These are phyloP conservation scores for Anastrepha obliqua DNA, from an alignment of 1,140 invertebrate species.

Conservation along the genomic window DNA sequence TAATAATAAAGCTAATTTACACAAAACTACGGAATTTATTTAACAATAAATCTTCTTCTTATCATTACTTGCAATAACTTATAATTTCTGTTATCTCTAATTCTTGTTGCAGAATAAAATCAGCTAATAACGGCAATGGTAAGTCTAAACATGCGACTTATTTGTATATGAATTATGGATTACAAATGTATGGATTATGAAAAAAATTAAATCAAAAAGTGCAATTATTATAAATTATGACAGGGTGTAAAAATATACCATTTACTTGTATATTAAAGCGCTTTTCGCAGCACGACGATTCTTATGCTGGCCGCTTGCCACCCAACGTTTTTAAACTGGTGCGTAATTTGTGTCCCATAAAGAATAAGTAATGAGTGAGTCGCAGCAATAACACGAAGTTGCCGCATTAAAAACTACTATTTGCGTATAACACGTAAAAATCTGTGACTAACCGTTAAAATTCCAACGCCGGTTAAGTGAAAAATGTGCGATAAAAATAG, in stretches of 20 bases:
- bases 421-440: background rate
- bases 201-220: background rate
- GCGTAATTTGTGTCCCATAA: background rate
- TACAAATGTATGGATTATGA: background rate
- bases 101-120: slow-evolving; percentile 73
- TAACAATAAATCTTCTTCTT: background rate
- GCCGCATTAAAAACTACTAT: background rate
- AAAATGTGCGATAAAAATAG: slow-evolving; percentile 37
- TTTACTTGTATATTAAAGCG: background rate
- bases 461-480: slow-evolving; percentile 1
- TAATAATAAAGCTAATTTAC: background rate
- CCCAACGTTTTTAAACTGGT: background rate
- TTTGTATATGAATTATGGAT: background rate
- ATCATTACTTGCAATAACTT: background rate
- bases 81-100: slow-evolving; percentile 52
- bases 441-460: slow-evolving; percentile 13
- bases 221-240: background rate
- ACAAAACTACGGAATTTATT: background rate
- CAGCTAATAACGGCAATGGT: slow-evolving; percentile 72
- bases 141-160: slow-evolving; percentile 60
- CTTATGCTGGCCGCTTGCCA: background rate
- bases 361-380: background rate
- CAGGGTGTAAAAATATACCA: background rate
- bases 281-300: background rate
- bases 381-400: background rate